These are phyloP conservation scores for Patella depressa DNA, from an alignment of 2,888 invertebrate genomes.

Conservation along the genomic window DNA sequence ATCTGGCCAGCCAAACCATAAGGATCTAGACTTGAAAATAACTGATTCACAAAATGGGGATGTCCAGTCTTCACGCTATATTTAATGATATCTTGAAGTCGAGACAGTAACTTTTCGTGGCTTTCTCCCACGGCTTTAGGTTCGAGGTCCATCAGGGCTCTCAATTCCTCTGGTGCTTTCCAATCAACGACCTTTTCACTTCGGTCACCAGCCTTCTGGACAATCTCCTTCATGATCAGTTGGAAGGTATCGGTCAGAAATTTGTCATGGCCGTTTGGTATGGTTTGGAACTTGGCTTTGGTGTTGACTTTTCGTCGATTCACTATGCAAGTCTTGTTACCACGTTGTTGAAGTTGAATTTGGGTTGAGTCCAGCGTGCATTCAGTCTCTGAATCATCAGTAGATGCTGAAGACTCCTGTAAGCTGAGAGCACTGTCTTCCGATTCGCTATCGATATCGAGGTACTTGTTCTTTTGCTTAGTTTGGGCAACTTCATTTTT, in stretches of 20 bases:
- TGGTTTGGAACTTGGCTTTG: constrained; percentile 12
- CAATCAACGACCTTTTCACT: constrained; percentile 21
- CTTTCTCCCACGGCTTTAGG: constrained; percentile 16
- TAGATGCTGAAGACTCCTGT: neutral
- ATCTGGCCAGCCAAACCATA: constrained; percentile 98
- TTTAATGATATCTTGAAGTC: constrained; percentile 91
- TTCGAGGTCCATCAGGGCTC: constrained; percentile 19
- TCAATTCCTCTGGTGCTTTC: constrained; percentile 15
- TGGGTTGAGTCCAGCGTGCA: neutral
- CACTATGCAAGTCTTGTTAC: neutral
- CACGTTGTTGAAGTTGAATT: neutral
- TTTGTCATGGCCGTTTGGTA: constrained; percentile 14
- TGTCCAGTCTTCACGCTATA: constrained; percentile 98
- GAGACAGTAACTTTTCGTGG: constrained; percentile 88
- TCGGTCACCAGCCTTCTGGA: constrained; percentile 17
- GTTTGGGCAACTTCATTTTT: no score
- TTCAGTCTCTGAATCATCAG: neutral
- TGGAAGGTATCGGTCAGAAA: constrained; percentile 21
- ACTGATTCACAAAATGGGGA: constrained; percentile 98
- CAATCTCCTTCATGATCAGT: constrained; percentile 24
- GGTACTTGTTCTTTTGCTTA: no score
- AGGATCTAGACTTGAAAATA: constrained; percentile 95
- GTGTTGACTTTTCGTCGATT: neutral
- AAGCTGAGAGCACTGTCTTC: constrained; percentile 9
- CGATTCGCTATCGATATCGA: neutral